These are phyloP conservation scores for Propithecus deckenii DNA, from an alignment of 2,797 vertebrate genomes.

Conservation along the genomic window DNA sequence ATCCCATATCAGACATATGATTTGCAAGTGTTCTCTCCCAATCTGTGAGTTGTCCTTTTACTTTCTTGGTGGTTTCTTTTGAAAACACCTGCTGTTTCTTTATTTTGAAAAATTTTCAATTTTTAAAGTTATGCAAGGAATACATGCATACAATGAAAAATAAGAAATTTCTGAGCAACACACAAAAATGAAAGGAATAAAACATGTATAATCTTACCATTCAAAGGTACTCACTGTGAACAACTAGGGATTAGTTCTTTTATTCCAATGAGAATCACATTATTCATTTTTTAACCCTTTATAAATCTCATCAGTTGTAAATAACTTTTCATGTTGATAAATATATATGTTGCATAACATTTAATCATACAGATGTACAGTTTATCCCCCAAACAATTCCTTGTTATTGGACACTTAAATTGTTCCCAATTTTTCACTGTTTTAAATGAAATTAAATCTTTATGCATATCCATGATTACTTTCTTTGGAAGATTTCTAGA, in stretches of 20 bases:
- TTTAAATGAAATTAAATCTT: conserved; percentile 26
- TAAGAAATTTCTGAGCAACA: not conserved
- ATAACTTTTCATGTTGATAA: not conserved
- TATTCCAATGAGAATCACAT: not conserved
- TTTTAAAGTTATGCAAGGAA: conserved; percentile 13
- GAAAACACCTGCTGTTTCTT: not conserved
- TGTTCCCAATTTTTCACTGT: conserved; percentile 19
- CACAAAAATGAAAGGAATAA: not conserved
- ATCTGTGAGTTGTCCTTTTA: not conserved
- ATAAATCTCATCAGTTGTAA: not conserved
- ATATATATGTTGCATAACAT: not conserved
- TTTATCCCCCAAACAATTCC: not conserved
- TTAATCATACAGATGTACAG: not conserved
- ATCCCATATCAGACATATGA: not conserved
- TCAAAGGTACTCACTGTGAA: not conserved
- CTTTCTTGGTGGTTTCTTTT: not conserved
- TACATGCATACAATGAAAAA: not conserved
- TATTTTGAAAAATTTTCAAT: not conserved
- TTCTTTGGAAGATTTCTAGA: conserved; percentile 37
- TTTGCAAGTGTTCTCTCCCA: not conserved
- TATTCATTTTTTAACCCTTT: not conserved
- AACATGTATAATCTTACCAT: not conserved
- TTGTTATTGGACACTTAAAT: not conserved
- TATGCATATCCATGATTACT: not conserved
- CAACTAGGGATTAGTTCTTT: conserved; percentile 11